Percentiles rank a stretch among this genome's conserved stretches.
phyloP scores from a whole-genome alignment of 2,797 vertebrate genomes.

The Spizella passerina region DNA sequence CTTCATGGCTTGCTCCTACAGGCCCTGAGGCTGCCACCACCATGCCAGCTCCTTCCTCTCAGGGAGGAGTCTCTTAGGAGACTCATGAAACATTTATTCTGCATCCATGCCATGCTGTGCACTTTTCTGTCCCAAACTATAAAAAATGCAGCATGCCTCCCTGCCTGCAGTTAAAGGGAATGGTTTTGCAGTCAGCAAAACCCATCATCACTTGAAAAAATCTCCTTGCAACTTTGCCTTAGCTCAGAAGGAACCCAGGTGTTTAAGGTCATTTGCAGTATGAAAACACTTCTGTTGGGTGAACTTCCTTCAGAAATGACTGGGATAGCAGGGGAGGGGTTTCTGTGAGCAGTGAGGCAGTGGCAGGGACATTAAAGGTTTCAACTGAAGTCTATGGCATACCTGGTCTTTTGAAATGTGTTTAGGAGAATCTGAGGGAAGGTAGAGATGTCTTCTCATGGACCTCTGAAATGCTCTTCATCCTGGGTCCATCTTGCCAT shows the following conservation, averaged over 20 bases:
- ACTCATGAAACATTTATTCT: constrained; percentile 19
- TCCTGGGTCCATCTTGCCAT: neutral
- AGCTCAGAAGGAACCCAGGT: neutral
- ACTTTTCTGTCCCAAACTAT: neutral
- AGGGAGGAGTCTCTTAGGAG: neutral
- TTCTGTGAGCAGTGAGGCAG: neutral
- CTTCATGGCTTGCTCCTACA: neutral
- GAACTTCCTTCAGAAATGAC: neutral
- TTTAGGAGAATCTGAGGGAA: neutral
- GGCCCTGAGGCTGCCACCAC: neutral
- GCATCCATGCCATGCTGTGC: neutral
- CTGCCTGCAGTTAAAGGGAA: neutral
- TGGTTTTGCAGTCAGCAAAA: neutral
- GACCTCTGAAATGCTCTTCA: neutral
- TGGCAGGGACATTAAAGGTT: neutral
- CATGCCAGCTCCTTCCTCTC: neutral
- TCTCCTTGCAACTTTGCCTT: neutral
- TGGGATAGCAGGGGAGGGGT: too few relatives aligned
- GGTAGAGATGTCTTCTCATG: neutral
- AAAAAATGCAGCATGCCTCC: neutral
- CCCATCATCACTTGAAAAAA: neutral
- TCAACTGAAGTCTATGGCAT: neutral
- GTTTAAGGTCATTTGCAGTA: neutral
- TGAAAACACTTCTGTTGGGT: neutral
- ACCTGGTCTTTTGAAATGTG: neutral